A percentile compares a stretch with the other conserved stretches of the same genome.
These are phyloP conservation scores for Anoncus sp. DNA, from an alignment of 2,888 invertebrate species.

Conservation along the genomic window DNA sequence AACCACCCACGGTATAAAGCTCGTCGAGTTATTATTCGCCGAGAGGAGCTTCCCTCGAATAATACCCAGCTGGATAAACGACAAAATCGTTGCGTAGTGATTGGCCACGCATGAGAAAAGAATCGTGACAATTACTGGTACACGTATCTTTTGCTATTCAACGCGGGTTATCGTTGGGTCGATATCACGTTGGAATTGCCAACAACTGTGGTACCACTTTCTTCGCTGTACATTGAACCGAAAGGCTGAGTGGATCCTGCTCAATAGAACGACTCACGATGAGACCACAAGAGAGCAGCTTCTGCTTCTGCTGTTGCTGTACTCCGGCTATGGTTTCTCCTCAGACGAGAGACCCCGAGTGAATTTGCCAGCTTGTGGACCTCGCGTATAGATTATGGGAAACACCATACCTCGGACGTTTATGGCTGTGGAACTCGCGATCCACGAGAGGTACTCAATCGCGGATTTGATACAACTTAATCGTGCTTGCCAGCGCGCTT, in stretches of 20 bases:
- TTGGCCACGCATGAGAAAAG: conserved; percentile 10
- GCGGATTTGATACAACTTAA: conserved; percentile 80
- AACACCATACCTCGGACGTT: conserved; percentile 75
- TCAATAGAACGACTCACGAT: conserved; percentile 34
- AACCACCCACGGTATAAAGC: conserved; percentile 81
- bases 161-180: neutral
- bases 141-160: neutral
- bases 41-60: conserved; percentile 19
- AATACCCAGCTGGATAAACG: conserved; percentile 28
- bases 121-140: conserved; percentile 7
- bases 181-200: conserved; percentile 14
- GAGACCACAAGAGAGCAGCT: conserved; percentile 32
- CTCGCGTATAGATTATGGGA: conserved; percentile 77
- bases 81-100: no score
- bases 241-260: neutral
- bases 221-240: conserved; percentile 4
- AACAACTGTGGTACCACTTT: conserved; percentile 25
- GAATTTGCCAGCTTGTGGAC: conserved; percentile 64
- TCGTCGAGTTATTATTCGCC: conserved; percentile 74
- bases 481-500: conserved; percentile 63
- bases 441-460: conserved; percentile 76
- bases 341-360: conserved; percentile 16
- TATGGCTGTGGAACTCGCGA: conserved; percentile 76
- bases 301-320: conserved; percentile 29
- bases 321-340: conserved; percentile 4